Evolutionary conservation across 2,888 invertebrate species (phyloP).

Genomic region (Chorisops tibialis): DNA sequence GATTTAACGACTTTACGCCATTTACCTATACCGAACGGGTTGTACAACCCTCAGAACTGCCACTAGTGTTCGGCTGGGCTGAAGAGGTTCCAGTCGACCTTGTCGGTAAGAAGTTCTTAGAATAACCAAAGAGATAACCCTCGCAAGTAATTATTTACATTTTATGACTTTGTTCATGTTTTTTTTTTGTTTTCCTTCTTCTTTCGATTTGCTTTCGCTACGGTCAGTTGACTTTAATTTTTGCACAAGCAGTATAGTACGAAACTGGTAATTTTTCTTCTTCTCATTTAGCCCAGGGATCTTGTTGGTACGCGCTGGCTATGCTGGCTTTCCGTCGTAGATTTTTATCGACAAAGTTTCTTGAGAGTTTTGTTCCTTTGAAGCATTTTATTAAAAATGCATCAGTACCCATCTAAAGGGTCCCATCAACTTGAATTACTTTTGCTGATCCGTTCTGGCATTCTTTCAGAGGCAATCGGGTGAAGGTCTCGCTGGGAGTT

Average conservation of each 20-base stretch:
- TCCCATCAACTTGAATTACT: not conserved
- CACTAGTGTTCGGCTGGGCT: too few species aligned
- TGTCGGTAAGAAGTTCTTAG: too few species aligned
- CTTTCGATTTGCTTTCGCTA: not conserved
- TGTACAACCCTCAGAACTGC: too few species aligned
- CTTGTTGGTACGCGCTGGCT: not conserved
- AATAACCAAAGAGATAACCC: not conserved
- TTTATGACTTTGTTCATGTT: not conserved
- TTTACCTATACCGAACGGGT: too few species aligned
- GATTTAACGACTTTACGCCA: too few species aligned
- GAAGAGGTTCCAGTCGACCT: too few species aligned
- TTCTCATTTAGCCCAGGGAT: not conserved
- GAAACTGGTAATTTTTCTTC: too few species aligned
- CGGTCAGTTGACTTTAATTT: not conserved
- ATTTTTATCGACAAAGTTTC: not conserved
- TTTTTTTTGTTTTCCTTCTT: too few species aligned
- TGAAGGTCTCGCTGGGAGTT: not conserved
- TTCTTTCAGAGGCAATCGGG: not conserved
- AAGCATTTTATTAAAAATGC: slow-evolving; percentile 1
- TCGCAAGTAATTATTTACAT: slow-evolving; percentile 6
- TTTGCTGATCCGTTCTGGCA: not conserved
- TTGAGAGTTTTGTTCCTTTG: not conserved
- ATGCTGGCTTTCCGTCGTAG: not conserved
- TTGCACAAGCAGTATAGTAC: not conserved
- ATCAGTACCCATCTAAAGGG: not conserved